phyloP scores from a whole-genome alignment of 2,113 vertebrate species.

The Stigmatopora argus region DNA sequence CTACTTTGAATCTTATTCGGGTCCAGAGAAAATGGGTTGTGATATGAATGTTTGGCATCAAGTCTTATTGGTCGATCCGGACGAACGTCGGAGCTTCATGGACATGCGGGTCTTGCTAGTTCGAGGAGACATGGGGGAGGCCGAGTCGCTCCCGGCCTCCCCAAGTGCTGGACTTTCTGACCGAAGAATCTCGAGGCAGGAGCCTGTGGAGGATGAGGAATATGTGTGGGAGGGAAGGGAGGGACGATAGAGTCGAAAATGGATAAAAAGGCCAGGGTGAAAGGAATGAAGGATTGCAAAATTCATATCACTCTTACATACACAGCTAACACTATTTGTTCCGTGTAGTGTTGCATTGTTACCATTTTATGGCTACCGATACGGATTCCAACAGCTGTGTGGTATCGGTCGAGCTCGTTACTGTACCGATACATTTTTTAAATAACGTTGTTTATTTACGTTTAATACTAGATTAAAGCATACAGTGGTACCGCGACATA shows the following conservation, averaged over 20 bases:
- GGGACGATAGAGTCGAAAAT: not conserved
- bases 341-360: too few species aligned
- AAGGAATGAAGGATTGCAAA: constrained; percentile 25
- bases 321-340: not conserved
- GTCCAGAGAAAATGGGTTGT: not conserved
- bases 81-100: constrained; percentile 95
- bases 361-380: too few species aligned
- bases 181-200: constrained; percentile 85
- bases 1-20: not conserved
- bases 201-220: constrained; percentile 69
- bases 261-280: constrained; percentile 5
- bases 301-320: constrained; percentile 13
- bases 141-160: constrained; percentile 87
- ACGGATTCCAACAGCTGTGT: too few species aligned
- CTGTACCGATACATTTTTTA: too few species aligned
- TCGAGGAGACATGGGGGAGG: constrained; percentile 94
- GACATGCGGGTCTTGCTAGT: constrained; percentile 99
- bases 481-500: too few species aligned
- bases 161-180: constrained; percentile 83
- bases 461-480: too few species aligned
- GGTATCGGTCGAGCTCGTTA: too few species aligned
- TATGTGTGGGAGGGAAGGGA: not conserved
- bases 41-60: constrained; percentile 48
- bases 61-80: constrained; percentile 96
- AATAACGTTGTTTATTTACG: too few species aligned